These are phyloP conservation scores for Eueremaeus valkanovi DNA, from an alignment of 2,888 invertebrate species.

Conservation along the genomic window DNA sequence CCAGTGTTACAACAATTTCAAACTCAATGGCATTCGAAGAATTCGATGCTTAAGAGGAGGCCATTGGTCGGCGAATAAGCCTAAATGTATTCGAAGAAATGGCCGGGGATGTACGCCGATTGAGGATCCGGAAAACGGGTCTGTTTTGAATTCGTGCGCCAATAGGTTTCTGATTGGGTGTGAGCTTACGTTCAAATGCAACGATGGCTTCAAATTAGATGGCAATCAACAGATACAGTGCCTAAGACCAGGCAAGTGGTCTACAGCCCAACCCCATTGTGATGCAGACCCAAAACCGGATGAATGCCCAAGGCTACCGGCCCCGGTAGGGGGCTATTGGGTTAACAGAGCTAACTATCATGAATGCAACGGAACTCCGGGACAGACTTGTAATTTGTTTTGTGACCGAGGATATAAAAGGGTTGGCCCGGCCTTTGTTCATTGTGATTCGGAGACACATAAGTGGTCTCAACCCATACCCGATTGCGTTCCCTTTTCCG, in stretches of 20 bases:
- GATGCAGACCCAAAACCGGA: not conserved
- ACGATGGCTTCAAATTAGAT: not conserved
- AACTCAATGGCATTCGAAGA: no score
- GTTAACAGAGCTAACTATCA: not conserved
- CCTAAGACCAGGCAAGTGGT: not conserved
- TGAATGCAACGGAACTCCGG: not conserved
- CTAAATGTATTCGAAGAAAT: not conserved
- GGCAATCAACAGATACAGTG: not conserved
- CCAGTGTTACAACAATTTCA: not conserved
- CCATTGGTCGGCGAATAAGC: no score
- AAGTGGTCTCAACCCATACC: slow-evolving; percentile 7
- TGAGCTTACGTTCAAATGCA: not conserved
- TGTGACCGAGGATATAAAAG: not conserved
- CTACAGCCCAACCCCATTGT: not conserved
- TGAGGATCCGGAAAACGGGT: not conserved
- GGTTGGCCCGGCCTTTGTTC: not conserved
- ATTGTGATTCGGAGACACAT: not conserved
- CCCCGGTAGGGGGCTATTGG: not conserved
- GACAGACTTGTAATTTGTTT: not conserved
- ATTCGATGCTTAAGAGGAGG: no score
- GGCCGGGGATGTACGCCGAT: not conserved
- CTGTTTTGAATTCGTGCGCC: not conserved
- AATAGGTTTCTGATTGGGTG: not conserved
- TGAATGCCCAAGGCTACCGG: not conserved
- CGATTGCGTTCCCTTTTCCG: not conserved